Evolutionary conservation across 1,140 invertebrate species (phyloP).

Genomic region (Penaeus chinensis): DNA sequence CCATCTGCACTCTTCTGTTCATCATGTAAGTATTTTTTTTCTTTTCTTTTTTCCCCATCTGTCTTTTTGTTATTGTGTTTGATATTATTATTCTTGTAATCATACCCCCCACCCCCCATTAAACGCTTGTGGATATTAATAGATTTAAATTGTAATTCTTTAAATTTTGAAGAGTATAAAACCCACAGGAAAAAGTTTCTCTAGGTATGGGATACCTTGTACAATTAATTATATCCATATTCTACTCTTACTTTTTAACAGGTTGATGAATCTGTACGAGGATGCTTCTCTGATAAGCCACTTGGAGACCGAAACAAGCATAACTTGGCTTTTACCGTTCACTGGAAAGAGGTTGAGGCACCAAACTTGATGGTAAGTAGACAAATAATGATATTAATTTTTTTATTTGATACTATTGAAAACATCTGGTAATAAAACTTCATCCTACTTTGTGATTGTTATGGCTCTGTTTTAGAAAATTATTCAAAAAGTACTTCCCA

Average conservation of each 20-base stretch:
- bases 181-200: neutral
- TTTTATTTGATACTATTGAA: no score
- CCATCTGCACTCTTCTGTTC: conserved; percentile 76
- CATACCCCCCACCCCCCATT: no score
- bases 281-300: conserved; percentile 15
- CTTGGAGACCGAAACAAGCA: conserved; percentile 33
- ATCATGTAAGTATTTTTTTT: conserved; percentile 65
- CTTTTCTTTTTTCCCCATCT: neutral
- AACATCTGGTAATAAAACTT: no score
- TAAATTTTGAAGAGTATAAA: neutral
- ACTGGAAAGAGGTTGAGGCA: conserved; percentile 50
- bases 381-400: no score
- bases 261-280: conserved; percentile 12
- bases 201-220: neutral
- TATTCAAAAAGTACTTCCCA: no score
- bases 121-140: neutral
- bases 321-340: conserved; percentile 35
- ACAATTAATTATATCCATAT: neutral
- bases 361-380: conserved; percentile 43
- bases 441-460: no score
- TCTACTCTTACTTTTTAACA: neutral
- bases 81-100: neutral
- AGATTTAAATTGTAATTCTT: neutral
- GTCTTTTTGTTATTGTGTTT: neutral
- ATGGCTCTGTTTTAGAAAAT: no score